A percentile compares a stretch with the other conserved stretches of the same genome.
Evolutionary conservation across 2,113 vertebrate species (phyloP).

Genomic region (Columbina picui): DNA sequence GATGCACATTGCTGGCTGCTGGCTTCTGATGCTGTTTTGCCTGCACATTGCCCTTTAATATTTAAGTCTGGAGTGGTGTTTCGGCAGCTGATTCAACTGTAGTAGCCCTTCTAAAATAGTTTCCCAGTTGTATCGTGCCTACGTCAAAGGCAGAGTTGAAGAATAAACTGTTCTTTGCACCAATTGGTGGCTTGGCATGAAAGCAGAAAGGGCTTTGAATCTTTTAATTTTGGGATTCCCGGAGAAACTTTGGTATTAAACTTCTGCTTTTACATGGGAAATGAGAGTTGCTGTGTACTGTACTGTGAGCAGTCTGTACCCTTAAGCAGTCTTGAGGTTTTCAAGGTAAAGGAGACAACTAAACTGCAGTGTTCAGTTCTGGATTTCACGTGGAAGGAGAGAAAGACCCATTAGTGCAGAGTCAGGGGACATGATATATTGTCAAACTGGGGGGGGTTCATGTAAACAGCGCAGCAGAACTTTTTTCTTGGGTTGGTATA

Average conservation of each 20-base stretch:
- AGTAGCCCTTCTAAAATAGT: constrained; percentile 5
- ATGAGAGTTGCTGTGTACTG: not conserved
- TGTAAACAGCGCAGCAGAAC: not conserved
- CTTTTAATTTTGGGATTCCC: not conserved
- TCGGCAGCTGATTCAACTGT: constrained; percentile 4
- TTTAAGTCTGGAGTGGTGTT: constrained; percentile 8
- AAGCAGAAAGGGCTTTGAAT: not conserved
- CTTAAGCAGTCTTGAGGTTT: not conserved
- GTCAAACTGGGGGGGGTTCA: not conserved
- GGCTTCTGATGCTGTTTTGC: not conserved
- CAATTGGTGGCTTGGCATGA: not conserved
- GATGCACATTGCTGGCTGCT: not conserved
- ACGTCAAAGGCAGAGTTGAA: not conserved
- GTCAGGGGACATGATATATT: not conserved
- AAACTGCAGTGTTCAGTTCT: not conserved
- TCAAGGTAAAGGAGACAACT: not conserved
- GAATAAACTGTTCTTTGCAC: constrained; percentile 8
- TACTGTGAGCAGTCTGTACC: too few relatives aligned
- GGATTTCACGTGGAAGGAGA: not conserved
- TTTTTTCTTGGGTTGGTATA: not conserved
- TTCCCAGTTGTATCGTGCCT: not conserved
- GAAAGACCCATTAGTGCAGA: not conserved
- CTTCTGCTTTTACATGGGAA: not conserved
- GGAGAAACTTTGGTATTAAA: not conserved
- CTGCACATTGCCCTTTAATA: not conserved